These are phyloP conservation scores for Drosophila rufa DNA, from an alignment of 1,140 invertebrate genomes.

Conservation along the genomic window DNA sequence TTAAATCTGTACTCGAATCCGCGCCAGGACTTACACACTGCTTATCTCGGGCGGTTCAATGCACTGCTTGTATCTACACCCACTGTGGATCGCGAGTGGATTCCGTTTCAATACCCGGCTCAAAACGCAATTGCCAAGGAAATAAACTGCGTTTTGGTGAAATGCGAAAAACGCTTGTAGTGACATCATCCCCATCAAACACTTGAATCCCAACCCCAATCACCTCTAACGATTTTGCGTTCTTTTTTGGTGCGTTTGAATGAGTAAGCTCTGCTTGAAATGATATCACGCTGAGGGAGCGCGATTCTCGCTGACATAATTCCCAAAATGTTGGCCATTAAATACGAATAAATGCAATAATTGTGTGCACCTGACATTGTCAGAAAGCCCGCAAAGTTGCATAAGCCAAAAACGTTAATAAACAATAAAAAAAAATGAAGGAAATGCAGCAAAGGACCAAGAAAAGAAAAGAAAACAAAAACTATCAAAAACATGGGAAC, in stretches of 20 bases:
- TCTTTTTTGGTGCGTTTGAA: constrained; percentile 63
- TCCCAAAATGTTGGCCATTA: constrained; percentile 24
- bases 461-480: constrained; percentile 6
- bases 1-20: constrained; percentile 20
- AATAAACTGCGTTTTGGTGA: constrained; percentile 33
- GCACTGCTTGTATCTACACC: constrained; percentile 50
- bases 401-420: constrained; percentile 60
- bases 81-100: constrained; percentile 11
- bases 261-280: constrained; percentile 77
- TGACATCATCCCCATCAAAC: constrained; percentile 43
- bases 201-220: constrained; percentile 38
- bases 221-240: constrained; percentile 36
- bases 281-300: constrained; percentile 63
- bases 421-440: constrained; percentile 49
- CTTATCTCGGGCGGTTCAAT: constrained; percentile 29
- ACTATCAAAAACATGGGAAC: constrained; percentile 3
- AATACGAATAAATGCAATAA: constrained; percentile 38
- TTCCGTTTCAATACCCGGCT: constrained; percentile 2
- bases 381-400: constrained; percentile 56
- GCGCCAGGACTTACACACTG: neutral
- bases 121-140: constrained; percentile 22
- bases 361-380: constrained; percentile 76
- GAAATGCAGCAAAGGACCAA: constrained; percentile 5
- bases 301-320: constrained; percentile 65
- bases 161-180: constrained; percentile 14